Evolutionary conservation across 1,140 invertebrate species (phyloP), one percentile per base, ranked within the genome.

Genomic region (Listronotus oregonensis): DNA sequence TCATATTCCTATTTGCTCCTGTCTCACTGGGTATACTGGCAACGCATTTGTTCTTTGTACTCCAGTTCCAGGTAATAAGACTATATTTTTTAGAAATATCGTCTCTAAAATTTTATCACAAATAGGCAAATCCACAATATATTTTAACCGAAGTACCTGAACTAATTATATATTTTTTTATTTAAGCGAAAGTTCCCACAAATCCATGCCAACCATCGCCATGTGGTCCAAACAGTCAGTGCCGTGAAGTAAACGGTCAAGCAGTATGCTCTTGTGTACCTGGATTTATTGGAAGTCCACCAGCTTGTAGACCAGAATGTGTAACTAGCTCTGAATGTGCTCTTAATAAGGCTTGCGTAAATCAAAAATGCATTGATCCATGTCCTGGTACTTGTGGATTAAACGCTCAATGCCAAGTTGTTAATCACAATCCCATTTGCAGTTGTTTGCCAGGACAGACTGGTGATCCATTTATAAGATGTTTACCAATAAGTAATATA

Each of bases 1-100:
- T 73, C 89, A 92, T 73, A 85, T 87, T 27, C 87, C 89, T 10
- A 87, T 86, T 69, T 92, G 90, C 68, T 85, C 82, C 58, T 92
- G 90, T 73, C 83, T 86, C 21, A 68, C 81, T 34, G 86, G 85
- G 56, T 88, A 83, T 74, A 83, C 83, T 37, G 90, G 91, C 58
- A 89, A 92, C 82, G 85, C 91, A 34, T 89, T 90, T 68, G 81
- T 85, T 31, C 77, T 83, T 44, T 92, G 90, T 74, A 75, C 71
- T 65, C 80, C 73, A 65, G 75, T 83, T 59, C 77, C 74, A 79
- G 79, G 76, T 85, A 82, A 72, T 75, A 74, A 18, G 43, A 57
- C 14, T 37, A 34, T 11, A 11, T 47, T 32, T 49, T 37, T n/a
- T 51, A 60, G 32, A 37, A 17, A 32, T 39, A 32, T 10, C 6